Base-by-base conservation (phyloP, 92 coral and sea anemone species). In the Palythoa caribaeorum region DNA sequence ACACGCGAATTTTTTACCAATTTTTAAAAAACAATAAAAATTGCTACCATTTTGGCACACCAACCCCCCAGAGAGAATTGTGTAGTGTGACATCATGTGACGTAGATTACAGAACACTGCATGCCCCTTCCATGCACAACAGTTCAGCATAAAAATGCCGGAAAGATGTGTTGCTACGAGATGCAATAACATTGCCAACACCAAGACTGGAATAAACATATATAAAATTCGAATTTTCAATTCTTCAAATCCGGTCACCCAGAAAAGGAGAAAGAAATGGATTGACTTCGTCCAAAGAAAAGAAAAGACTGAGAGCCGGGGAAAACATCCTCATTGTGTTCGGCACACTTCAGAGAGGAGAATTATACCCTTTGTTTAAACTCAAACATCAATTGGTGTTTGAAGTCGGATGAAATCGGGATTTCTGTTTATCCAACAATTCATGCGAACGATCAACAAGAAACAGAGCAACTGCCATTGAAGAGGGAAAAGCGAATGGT, bases 371-470 rank as follows among this genome's bases (percentile, higher is more conserved):
- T 70, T 87, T 73, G 86, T 77, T 6, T 65, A 68, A 84, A 87
- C 84, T 76, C 84, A n/a, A 78, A 77, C 72, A 77, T 87, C 85
- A 87, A 78, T 77, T 65, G 78, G 48, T 77, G 55, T 54, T 72
- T 80, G 90, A 88, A 72, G 87, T 38, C 87, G 36, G 86, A 87
- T 62, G 86, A 87, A 51, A 71, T 87, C 76, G 90, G 87, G 80
- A 55, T 80, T 10, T 88, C 86, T 54, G 87, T 79, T 40, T 87
- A 70, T 36, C 68, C 76, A 16, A 71, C 87, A 38, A 80, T 88
- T 70, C 83, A 88, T 15, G 87, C 81, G 9, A 78, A 78, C 38
- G 71, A 38, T 71, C 36, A 36, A 57, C 52, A 36, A 57, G 87
- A 88, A 72, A 65, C 76, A 9, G 90, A 88, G 47, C 80, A 88